These are phyloP conservation scores for Glyphotaelius pellucidus DNA, from an alignment of 2,888 invertebrate genomes.

Conservation along the genomic window DNA sequence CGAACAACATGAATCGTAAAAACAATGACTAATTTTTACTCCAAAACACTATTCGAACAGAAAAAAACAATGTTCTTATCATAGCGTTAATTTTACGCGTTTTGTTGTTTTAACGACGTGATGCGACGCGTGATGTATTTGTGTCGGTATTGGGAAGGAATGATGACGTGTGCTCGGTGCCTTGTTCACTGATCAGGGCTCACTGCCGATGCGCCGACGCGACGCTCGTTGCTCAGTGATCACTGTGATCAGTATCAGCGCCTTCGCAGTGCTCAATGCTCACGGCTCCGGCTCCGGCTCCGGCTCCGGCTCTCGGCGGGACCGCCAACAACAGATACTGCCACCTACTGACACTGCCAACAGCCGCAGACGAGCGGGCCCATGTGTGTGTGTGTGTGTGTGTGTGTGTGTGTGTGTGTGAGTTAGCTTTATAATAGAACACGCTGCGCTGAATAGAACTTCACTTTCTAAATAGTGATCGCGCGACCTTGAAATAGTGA, in stretches of 20 bases:
- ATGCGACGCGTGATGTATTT: not conserved
- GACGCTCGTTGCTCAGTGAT: too few species aligned
- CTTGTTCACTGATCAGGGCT: not conserved
- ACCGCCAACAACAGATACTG: too few species aligned
- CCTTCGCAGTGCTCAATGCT: too few species aligned
- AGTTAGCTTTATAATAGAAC: conserved; percentile 76
- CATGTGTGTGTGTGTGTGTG: conserved; percentile 74
- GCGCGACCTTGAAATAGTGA: conserved; percentile 78
- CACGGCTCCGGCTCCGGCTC: too few species aligned
- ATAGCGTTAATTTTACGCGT: not conserved
- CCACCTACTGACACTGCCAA: not conserved
- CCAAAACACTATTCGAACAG: not conserved
- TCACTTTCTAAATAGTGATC: conserved; percentile 78
- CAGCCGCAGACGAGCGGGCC: conserved; percentile 69
- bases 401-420: conserved; percentile 74
- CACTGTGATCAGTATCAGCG: too few species aligned
- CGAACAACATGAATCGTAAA: not conserved
- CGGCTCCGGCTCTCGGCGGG: too few species aligned
- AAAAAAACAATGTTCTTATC: conserved; percentile 32
- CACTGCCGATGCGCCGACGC: not conserved
- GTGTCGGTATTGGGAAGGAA: not conserved
- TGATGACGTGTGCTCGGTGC: not conserved
- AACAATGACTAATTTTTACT: conserved; percentile 25
- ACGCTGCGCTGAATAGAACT: conserved; percentile 73
- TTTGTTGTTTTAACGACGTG: conserved; percentile 70